Percentiles rank a stretch among this genome's conserved stretches.
Evolutionary conservation across 2,113 vertebrate species (phyloP).

Genomic region (Madoqua kirkii): DNA sequence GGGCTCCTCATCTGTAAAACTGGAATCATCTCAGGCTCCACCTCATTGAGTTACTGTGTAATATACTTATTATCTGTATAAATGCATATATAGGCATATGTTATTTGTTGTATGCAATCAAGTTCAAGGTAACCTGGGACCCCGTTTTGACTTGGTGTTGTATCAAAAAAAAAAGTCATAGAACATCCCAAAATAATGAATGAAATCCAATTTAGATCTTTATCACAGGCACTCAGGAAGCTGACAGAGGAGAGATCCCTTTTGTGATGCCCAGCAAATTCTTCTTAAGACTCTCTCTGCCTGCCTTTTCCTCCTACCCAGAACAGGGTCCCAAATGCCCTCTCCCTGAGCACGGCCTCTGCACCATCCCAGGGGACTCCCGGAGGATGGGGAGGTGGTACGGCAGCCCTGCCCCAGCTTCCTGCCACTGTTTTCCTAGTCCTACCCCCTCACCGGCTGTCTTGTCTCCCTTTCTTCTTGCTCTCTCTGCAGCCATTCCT

Average conservation of each 20-base stretch:
- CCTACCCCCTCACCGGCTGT: not conserved
- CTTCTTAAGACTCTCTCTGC: not conserved
- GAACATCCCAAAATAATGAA: not conserved
- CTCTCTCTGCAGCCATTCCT: not conserved
- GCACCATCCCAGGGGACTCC: not conserved
- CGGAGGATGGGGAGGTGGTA: not conserved
- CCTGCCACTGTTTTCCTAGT: not conserved
- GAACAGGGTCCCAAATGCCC: not conserved
- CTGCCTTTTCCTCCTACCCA: not conserved
- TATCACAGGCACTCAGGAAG: not conserved
- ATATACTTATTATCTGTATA: not conserved
- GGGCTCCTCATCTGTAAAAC: not conserved
- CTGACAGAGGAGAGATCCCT: not conserved
- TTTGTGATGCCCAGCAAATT: not conserved
- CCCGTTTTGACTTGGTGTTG: not conserved
- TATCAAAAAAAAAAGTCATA: not conserved
- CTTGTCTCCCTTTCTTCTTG: not conserved
- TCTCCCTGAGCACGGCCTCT: not conserved
- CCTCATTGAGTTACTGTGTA: not conserved
- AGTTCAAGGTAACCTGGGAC: not conserved
- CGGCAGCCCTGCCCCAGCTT: no score
- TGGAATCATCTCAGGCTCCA: not conserved
- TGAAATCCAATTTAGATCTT: not conserved
- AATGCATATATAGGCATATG: not conserved
- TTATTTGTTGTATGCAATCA: not conserved